Conservation (phyloP, 2,888 invertebrate species). For the Panopea generosa region DNA sequence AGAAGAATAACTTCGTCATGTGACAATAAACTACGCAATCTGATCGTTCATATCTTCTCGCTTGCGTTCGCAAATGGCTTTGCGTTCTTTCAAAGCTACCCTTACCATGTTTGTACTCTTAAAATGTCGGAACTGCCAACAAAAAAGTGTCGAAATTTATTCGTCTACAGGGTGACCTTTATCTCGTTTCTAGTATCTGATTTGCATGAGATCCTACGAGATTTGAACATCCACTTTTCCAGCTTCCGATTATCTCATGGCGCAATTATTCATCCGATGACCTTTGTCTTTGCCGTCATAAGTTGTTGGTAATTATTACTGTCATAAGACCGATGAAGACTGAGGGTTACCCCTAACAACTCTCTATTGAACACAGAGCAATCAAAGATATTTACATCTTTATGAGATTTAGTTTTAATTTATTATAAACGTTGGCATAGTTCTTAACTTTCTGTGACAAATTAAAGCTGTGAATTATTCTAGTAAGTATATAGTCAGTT, state of each 20-base stretch:
- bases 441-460: no score
- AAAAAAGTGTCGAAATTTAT: conserved; percentile 43
- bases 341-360: conserved; percentile 11
- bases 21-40: neutral
- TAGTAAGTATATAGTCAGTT: no score
- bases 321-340: conserved; percentile 39
- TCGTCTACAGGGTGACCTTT: conserved; percentile 27
- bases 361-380: conserved; percentile 8
- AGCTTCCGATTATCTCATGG: conserved; percentile 31
- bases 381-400: conserved; percentile 17
- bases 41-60: neutral
- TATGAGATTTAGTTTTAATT: conserved; percentile 15
- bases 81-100: neutral
- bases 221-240: conserved; percentile 38
- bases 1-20: neutral
- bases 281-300: conserved; percentile 38
- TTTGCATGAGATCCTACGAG: conserved; percentile 32
- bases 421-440: no score
- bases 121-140: conserved; percentile 27
- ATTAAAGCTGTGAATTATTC: no score
- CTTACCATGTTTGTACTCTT: neutral
- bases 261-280: conserved; percentile 41
- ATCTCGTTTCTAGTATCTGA: conserved; percentile 28
- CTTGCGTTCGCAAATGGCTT: neutral
- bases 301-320: conserved; percentile 40